Evolutionary conservation across 2,888 invertebrate species (phyloP), one percentile per base, ranked within the genome.

Genomic region (Drosophila glabriapex): DNA sequence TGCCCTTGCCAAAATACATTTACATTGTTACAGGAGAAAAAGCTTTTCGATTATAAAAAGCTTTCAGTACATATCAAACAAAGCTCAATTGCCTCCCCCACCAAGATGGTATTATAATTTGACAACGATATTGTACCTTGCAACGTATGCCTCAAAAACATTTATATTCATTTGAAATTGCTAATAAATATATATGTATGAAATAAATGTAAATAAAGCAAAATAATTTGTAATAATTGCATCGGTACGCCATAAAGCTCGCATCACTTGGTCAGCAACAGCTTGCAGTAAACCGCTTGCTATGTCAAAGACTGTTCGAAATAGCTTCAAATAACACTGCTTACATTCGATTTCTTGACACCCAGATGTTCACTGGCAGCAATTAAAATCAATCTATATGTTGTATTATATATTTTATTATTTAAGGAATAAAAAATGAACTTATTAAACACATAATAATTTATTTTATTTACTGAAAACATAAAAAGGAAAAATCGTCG

Each of bases 41-140:
- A 70, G 71, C 64, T 54, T 54, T 29, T 0, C 16, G 33, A 10
- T 55, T 55, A 55, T 41, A 16, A 14, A 63, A 69, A 74, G 74
- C 76, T 74, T 50, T 50, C 2, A 55, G 4, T 16, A 2, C 46
- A 22, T 43, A 1, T 43, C 5, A 19, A 33, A 49, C 12, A 49
- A 35, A 41, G 50, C 14, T 46, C 3, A 12, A 14, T 6, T 19
- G 19, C 22, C 19, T 31, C 28, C 5, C n/a, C 3, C 22, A 31
- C 10, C 1, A 12, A 25, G 9, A 19, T 25, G 0, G 12, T 55
- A 39, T n/a, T 7, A 28, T 28, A 4, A 58, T 29, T 41, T 5
- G 5, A 16, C 6, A 14, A 31, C 9, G 16, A 7, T 31, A 16
- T 10, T 31, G 3, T 9, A 16, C 14, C 0, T 10, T 28, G 19